Percentiles rank a stretch among this genome's conserved stretches.
These are phyloP conservation scores for Melanotaenia maccullochi DNA, from an alignment of 2,797 vertebrate genomes.

Conservation along the genomic window DNA sequence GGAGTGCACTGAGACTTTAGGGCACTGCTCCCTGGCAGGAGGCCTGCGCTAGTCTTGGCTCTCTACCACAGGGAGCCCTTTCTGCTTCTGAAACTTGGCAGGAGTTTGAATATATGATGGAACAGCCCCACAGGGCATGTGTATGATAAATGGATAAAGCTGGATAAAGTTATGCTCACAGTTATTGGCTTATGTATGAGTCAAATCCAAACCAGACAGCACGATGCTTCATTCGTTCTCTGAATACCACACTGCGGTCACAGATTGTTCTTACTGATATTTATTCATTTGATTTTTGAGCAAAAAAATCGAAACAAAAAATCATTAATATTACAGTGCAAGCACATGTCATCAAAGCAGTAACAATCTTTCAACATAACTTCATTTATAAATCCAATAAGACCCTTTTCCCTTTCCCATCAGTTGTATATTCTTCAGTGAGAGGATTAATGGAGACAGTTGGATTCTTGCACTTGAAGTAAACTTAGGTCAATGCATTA, in stretches of 20 bases:
- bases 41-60: constrained; percentile 59
- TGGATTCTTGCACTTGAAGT: constrained; percentile 43
- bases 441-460: constrained; percentile 38
- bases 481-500: constrained; percentile 51
- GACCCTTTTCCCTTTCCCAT: constrained; percentile 16
- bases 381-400: constrained; percentile 34
- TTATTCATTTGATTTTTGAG: constrained; percentile 46
- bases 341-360: constrained; percentile 60
- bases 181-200: constrained; percentile 59
- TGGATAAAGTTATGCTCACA: constrained; percentile 63
- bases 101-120: constrained; percentile 62
- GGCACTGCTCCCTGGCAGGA: constrained; percentile 64
- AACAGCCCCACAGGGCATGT: constrained; percentile 59
- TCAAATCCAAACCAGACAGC: constrained; percentile 43
- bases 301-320: constrained; percentile 34
- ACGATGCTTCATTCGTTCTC: constrained; percentile 46
- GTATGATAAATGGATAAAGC: constrained; percentile 72
- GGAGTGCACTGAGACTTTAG: constrained; percentile 43
- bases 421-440: constrained; percentile 17
- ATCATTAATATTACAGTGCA: constrained; percentile 51
- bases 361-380: constrained; percentile 33
- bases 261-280: constrained; percentile 31
- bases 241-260: constrained; percentile 15
- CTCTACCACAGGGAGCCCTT: constrained; percentile 61
- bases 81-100: constrained; percentile 68